Evolutionary conservation across 2,888 invertebrate genomes (phyloP), one percentile per base, ranked within the genome.

Genomic region (Xestia rhomboidea): DNA sequence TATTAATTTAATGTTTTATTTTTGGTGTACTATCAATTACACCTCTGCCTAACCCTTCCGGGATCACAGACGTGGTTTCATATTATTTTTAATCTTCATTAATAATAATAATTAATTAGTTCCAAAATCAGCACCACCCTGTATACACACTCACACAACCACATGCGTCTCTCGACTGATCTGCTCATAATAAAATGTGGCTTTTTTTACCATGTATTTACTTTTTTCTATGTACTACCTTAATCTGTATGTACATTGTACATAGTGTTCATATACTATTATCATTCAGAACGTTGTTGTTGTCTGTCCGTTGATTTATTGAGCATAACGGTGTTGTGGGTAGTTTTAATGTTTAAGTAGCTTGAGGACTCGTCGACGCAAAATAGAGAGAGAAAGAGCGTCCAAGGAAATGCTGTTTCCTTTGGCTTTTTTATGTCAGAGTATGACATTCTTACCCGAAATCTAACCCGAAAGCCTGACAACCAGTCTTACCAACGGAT

Each of bases 151-250:
- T 91, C 93, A 94, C 94, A 93, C 92, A 92, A 88, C 87, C 91
- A 90, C 91, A 92, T 86, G 1, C 18, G 10, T 90, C 93, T 87
- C 93, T 81, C 88, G 87, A 92, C 95, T 94, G 95, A 96, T 95
- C 94, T 94, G 92, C 92, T 95, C 96, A 96, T 96, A 96, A 95
- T 96, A 96, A 96, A 96, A 96, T 96, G 96, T 94, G 95, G 94
- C 93, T 95, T 96, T 96, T 51, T 96, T 96, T 96, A 95, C 95
- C 95, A 95, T 93, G 80, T 95, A 96, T 96, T 93, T 96, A 96
- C 96, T 96, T 96, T 96, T 96, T 96, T 96, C 95, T 96, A 96
- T 96, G 92, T 96, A 92, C 90, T 83, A 83, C 83, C 76, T 92
- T 93, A 94, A 94, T 93, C 93, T 92, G 88, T 88, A 93, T 92